These are phyloP conservation scores for Indri indri DNA, from an alignment of 2,113 vertebrate genomes.

Conservation along the genomic window DNA sequence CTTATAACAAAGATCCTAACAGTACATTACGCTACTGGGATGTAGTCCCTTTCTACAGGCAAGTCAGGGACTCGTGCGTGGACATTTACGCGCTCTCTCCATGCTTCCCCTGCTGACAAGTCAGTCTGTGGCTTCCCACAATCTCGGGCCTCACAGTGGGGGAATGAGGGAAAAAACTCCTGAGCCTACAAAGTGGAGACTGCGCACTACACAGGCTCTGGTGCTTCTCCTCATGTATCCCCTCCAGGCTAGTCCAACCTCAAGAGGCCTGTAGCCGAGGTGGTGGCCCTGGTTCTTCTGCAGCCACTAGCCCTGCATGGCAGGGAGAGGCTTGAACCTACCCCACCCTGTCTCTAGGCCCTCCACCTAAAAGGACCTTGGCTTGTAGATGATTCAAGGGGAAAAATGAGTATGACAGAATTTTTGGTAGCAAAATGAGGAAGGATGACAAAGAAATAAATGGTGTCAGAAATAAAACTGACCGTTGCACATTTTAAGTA, in stretches of 20 bases:
- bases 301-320: too few relatives aligned
- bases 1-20: background rate
- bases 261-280: background rate
- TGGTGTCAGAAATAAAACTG: background rate
- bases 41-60: background rate
- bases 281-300: background rate
- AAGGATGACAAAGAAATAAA: slow-evolving; percentile 9
- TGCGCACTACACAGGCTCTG: too few relatives aligned
- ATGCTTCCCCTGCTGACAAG: background rate
- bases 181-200: background rate
- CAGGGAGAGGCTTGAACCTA: background rate
- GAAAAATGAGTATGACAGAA: background rate
- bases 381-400: background rate
- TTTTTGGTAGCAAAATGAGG: background rate
- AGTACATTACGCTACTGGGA: background rate
- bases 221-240: background rate
- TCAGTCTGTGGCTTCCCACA: background rate
- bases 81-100: background rate
- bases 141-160: background rate
- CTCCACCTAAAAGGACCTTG: background rate
- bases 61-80: background rate
- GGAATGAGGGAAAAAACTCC: background rate
- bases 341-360: background rate
- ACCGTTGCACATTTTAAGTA: background rate
- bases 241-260: background rate